Evolutionary conservation across 2,888 invertebrate genomes (phyloP).

Genomic region (Morpho helenor): DNA sequence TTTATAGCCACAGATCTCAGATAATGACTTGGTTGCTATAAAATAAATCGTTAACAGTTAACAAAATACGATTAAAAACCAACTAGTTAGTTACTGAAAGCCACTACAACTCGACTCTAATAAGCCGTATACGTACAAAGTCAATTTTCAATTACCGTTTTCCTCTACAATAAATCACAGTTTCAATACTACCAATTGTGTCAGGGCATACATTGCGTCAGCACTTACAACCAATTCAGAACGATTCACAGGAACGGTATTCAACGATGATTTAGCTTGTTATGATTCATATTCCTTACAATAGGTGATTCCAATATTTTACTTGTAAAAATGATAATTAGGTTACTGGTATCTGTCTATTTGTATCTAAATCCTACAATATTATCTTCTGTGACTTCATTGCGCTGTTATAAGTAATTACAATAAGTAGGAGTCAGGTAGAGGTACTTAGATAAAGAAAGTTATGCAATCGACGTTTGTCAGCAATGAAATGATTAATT

Average conservation of each 20-base stretch:
- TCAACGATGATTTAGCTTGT: slow-evolving; percentile 20
- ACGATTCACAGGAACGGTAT: slow-evolving; percentile 28
- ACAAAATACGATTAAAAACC: too few species aligned
- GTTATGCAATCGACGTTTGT: too few species aligned
- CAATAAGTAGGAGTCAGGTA: too few species aligned
- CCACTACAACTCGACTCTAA: too few species aligned
- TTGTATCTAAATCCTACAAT: background rate
- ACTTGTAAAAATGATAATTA: slow-evolving; percentile 2
- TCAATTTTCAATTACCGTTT: slow-evolving; percentile 16
- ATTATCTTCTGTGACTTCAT: background rate
- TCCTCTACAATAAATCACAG: slow-evolving; percentile 24
- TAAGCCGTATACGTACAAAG: too few species aligned
- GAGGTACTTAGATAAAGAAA: too few species aligned
- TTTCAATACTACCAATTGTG: slow-evolving; percentile 21
- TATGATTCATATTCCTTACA: slow-evolving; percentile 27
- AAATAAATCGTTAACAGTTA: too few species aligned
- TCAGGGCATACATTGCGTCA: slow-evolving; percentile 27
- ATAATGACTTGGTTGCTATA: too few species aligned
- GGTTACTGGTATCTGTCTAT: background rate
- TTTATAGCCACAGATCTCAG: too few species aligned
- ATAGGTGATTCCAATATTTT: slow-evolving; percentile 3
- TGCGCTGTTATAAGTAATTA: too few species aligned
- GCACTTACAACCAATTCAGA: slow-evolving; percentile 29
- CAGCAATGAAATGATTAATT: too few species aligned
- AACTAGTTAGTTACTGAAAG: too few species aligned